phyloP scores from a whole-genome alignment of 2,797 vertebrate genomes.

The Benthosema pterotum region DNA sequence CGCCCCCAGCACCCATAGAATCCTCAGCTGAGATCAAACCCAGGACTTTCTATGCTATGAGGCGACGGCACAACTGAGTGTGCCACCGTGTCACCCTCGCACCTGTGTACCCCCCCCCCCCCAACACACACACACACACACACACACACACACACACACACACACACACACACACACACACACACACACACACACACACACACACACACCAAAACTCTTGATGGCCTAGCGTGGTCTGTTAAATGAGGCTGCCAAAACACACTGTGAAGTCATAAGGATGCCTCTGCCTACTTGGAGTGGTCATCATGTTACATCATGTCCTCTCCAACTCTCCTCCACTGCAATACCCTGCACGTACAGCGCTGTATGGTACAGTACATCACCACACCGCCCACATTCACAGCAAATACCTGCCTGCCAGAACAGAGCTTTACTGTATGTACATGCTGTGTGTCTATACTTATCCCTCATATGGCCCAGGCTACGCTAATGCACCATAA shows the following conservation, averaged over 20 bases:
- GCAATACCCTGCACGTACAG: background rate
- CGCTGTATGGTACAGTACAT: constrained; percentile 3
- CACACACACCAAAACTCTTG: background rate
- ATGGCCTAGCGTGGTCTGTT: background rate
- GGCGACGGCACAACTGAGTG: no score
- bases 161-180: no score
- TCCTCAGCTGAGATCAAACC: no score
- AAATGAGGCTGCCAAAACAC: constrained; percentile 7
- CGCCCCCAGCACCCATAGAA: no score
- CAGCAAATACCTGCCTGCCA: constrained; percentile 3
- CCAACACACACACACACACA: no score
- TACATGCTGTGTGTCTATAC: constrained; percentile 41
- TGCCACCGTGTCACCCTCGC: no score
- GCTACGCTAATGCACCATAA: constrained; percentile 50
- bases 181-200: no score
- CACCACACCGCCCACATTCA: constrained; percentile 22
- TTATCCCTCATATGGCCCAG: constrained; percentile 34
- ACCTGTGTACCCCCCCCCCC: no score
- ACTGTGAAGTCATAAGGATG: constrained; percentile 32
- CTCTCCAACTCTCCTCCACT: constrained; percentile 6
- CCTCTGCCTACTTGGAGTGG: no score
- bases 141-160: no score
- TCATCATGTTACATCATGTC: background rate
- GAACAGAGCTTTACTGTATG: constrained; percentile 4
- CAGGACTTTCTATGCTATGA: no score